Percentiles rank a stretch among this genome's conserved stretches.
Evolutionary conservation across 2,113 vertebrate species (phyloP).

Genomic region (Brachypteracias leptosomus): DNA sequence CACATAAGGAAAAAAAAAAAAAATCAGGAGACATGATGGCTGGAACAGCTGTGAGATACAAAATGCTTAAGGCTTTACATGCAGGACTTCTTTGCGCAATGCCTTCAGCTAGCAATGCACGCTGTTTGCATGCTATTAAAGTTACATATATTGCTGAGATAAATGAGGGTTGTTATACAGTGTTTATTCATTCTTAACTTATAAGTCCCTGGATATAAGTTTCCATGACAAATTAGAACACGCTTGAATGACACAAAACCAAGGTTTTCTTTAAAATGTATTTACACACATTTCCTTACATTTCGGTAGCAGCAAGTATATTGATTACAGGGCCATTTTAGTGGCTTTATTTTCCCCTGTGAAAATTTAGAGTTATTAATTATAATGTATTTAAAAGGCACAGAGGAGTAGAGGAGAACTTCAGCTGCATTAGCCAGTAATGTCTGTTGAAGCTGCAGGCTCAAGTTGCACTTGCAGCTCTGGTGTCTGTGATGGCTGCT

Average conservation of each 20-base stretch:
- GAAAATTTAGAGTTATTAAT: neutral
- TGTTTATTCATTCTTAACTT: slow-evolving; percentile 1
- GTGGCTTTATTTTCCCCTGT: neutral
- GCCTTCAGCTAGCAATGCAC: neutral
- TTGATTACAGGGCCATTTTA: neutral
- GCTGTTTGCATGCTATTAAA: neutral
- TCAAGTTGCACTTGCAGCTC: neutral
- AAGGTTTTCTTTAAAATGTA: neutral
- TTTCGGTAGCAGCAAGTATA: neutral
- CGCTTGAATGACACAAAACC: neutral
- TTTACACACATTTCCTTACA: neutral
- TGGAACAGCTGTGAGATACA: neutral
- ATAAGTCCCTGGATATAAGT: neutral
- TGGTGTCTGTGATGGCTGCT: neutral
- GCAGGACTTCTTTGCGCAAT: neutral
- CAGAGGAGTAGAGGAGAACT: neutral
- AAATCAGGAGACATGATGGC: neutral
- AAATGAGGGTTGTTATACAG: neutral
- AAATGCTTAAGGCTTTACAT: neutral
- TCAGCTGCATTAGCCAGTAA: neutral
- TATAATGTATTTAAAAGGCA: neutral
- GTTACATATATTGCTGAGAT: neutral
- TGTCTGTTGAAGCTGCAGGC: neutral
- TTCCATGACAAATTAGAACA: slow-evolving; percentile 18
- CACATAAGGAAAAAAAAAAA: neutral